Evolutionary conservation across 2,113 vertebrate species (phyloP), one percentile per base, ranked within the genome.

Genomic region (Gasterosteus nipponicus): DNA sequence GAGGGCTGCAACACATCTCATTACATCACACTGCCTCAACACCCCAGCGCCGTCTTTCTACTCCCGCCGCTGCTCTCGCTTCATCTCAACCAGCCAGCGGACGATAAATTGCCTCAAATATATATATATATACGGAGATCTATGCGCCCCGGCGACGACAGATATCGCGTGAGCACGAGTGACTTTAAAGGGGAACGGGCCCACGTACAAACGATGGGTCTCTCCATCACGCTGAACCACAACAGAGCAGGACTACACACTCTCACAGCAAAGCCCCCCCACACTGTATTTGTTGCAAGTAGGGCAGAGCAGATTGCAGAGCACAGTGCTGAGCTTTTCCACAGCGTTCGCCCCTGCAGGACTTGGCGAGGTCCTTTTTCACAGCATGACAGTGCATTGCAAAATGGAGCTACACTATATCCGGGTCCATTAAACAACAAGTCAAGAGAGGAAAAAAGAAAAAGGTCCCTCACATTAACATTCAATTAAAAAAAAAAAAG

Each of bases 351-450:
- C 87, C 86, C 76, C 86, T 87, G 88, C 89, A 90, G 87, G 84
- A 90, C 85, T 89, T 87, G 86, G 87, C 88, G 35, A 84, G 82
- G 82, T 88, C 85, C 87, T 84, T 83, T 87, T 83, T 88, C 89
- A 92, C 92, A 92, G 91, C 89, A 79, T 91, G 89, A 91, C 89
- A 91, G 89, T 87, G 89, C 89, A 89, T 90, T 88, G 89, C 87
- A 91, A 91, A 90, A 83, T 73, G 73, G 77, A 83, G 89, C 81
- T 77, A 72, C 64, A 61, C 87, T 73, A 62, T 31, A 89, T 54
- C 72, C 38, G 38, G 54, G 78, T 77, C 85, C 73, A 82, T 78
- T 41, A 83, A 68, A 84, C 72, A 63, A 77, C 62, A 70, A 80
- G 74, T 62, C 39, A 51, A 74, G 26, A 39, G 64, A 56, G 35